These are phyloP conservation scores for Trididemnum miniatum DNA, from an alignment of 23 tunicate genomes.

Conservation along the genomic window DNA sequence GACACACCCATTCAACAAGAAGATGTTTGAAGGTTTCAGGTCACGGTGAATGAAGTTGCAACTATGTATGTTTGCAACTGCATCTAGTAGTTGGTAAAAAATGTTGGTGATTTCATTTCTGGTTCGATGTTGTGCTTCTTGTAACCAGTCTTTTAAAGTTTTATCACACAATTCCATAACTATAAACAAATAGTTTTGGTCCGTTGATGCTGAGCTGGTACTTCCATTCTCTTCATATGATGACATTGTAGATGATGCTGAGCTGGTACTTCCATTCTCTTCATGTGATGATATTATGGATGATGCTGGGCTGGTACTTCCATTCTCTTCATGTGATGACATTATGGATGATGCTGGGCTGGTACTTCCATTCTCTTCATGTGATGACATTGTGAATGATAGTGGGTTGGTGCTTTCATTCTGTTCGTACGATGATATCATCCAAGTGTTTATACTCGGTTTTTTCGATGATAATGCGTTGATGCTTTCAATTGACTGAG, in stretches of 20 bases:
- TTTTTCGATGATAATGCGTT: too few species aligned
- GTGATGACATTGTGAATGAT: background rate
- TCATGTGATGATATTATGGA: too few species aligned
- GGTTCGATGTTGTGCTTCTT: background rate
- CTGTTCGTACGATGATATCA: too few species aligned
- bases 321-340: background rate
- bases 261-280: too few species aligned
- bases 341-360: background rate
- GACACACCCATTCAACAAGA: background rate
- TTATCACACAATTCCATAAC: background rate
- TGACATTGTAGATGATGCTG: too few species aligned
- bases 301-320: background rate
- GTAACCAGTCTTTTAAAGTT: background rate
- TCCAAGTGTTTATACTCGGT: too few species aligned
- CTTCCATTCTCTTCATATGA: too few species aligned
- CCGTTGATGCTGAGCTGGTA: too few species aligned
- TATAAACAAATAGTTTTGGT: background rate
- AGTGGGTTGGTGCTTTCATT: too few species aligned
- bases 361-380: background rate
- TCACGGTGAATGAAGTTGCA: background rate
- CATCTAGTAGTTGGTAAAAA: background rate
- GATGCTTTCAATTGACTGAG: too few species aligned
- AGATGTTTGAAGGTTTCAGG: background rate
- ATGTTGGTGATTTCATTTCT: background rate
- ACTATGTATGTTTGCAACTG: background rate